These are phyloP conservation scores for Sander vitreus DNA, from an alignment of 2,113 vertebrate species.

Conservation along the genomic window DNA sequence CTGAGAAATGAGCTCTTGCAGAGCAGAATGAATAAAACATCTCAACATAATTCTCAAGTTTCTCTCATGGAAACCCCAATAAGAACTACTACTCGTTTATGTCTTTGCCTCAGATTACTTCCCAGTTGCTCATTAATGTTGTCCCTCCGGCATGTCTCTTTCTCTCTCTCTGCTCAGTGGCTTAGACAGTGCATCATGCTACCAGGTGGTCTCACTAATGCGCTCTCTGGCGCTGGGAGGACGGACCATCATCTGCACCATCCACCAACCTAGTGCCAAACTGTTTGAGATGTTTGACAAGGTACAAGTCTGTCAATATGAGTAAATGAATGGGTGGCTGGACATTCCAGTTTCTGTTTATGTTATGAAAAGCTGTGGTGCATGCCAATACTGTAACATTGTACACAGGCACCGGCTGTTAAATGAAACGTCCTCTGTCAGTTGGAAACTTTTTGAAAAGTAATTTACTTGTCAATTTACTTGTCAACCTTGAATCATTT, in stretches of 20 bases:
- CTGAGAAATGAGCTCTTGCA: background rate
- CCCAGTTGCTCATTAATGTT: background rate
- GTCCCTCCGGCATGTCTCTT: background rate
- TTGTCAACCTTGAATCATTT: background rate
- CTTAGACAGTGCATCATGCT: conserved; percentile 95
- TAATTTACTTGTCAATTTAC: background rate
- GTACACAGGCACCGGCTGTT: background rate
- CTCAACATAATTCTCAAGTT: background rate
- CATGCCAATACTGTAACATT: background rate
- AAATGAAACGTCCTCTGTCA: background rate
- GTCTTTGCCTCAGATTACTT: background rate
- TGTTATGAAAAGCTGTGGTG: background rate
- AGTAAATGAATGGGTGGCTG: background rate
- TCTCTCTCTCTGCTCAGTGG: conserved; percentile 84
- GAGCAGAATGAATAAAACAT: background rate
- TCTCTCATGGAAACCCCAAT: background rate
- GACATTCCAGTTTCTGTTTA: background rate
- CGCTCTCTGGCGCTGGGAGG: conserved; percentile 94
- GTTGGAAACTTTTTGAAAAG: background rate
- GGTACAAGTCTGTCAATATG: conserved; percentile 77
- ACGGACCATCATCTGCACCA: conserved; percentile 97
- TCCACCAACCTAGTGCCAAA: conserved; percentile 98
- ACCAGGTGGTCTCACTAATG: conserved; percentile 97
- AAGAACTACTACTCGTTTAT: background rate
- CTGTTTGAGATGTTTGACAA: conserved; percentile 99